phyloP scores from a whole-genome alignment of 2,113 vertebrate genomes.

The Dasyornis broadbenti region DNA sequence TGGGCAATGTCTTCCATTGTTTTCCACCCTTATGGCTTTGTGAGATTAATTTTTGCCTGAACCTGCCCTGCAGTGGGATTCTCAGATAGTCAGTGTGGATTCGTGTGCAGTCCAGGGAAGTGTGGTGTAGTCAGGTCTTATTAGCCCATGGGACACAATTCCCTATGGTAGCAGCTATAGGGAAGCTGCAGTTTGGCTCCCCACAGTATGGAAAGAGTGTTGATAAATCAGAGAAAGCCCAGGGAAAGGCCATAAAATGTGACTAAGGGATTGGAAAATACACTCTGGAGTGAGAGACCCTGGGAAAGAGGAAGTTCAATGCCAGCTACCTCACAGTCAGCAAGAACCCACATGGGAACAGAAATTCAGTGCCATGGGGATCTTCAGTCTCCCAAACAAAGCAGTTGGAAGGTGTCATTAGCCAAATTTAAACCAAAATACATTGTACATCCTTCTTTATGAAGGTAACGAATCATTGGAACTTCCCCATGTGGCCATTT shows the following conservation, averaged over 20 bases:
- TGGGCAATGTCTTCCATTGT: not conserved
- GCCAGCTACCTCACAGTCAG: not conserved
- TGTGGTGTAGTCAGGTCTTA: not conserved
- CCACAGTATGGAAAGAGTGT: not conserved
- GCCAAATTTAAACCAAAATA: not conserved
- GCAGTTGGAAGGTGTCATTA: not conserved
- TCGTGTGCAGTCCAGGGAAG: rapidly evolving
- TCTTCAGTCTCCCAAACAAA: not conserved
- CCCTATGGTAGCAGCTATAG: not conserved
- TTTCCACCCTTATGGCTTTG: not conserved
- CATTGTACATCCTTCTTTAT: not conserved
- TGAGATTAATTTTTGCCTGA: not conserved
- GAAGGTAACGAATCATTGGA: not conserved
- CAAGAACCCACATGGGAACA: not conserved
- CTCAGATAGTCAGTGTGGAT: not conserved
- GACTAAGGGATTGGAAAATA: not conserved
- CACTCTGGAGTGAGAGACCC: not conserved
- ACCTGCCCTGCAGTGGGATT: not conserved
- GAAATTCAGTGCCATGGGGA: not conserved
- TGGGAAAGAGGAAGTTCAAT: not conserved
- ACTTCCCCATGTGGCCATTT: not conserved
- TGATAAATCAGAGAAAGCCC: not conserved
- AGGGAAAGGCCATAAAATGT: not conserved
- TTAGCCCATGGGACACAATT: not conserved
- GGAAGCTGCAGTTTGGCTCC: not conserved